A percentile compares a stretch with the other conserved stretches of the same genome.
These are phyloP conservation scores for Crenichthys baileyi DNA, from an alignment of 2,797 vertebrate genomes.

Conservation along the genomic window DNA sequence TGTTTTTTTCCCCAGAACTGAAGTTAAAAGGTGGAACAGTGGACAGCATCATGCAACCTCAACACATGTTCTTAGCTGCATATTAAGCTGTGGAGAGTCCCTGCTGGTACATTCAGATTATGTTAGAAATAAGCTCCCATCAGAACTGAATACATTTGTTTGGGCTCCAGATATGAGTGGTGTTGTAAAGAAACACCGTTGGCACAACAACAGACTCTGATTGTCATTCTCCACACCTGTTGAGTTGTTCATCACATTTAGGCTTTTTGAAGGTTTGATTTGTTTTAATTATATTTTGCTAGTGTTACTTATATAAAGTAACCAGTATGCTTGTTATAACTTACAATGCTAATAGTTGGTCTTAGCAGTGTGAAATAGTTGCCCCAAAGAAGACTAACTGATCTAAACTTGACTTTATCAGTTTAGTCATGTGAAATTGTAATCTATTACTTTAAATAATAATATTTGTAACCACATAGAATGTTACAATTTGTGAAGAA, in stretches of 20 bases:
- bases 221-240: constrained; percentile 21
- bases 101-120: constrained; percentile 5
- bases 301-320: constrained; percentile 19
- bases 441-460: constrained; percentile 12
- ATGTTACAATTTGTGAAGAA: constrained; percentile 34
- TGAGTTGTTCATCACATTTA: constrained; percentile 1
- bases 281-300: constrained; percentile 9
- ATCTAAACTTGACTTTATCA: constrained; percentile 14
- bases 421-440: constrained; percentile 17
- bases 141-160: constrained; percentile 10
- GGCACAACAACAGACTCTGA: constrained; percentile 17
- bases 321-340: constrained; percentile 26
- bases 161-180: constrained; percentile 1
- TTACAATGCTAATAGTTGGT: constrained; percentile 18
- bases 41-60: constrained; percentile 10
- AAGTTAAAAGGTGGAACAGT: constrained; percentile 18
- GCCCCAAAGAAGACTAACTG: constrained; percentile 38
- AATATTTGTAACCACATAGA: constrained; percentile 15
- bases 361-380: constrained; percentile 21
- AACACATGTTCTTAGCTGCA: constrained; percentile 2
- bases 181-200: constrained; percentile 5
- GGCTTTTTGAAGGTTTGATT: constrained; percentile 34
- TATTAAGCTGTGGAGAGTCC: constrained; percentile 33
- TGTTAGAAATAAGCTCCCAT: neutral
- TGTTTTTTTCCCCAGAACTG: constrained; percentile 57